Evolutionary conservation across 1,140 invertebrate species (phyloP), one percentile per base, ranked within the genome.

Genomic region (Cryptotermes secundus): DNA sequence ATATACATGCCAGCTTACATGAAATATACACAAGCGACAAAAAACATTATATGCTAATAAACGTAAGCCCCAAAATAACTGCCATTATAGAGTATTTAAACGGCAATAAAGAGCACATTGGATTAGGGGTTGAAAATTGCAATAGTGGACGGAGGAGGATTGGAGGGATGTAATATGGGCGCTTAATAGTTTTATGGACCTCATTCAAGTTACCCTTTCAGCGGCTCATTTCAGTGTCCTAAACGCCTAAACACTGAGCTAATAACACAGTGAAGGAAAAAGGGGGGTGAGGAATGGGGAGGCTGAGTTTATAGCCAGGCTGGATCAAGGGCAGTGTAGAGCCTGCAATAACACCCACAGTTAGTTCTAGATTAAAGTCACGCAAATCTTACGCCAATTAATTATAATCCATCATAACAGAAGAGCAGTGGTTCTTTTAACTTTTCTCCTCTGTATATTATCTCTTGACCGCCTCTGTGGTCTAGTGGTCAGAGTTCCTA

Each of bases 131-230:
- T 26, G 59, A 31, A 72, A 72, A 72, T 31, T n/a, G 59, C 59
- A 31, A 72, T 72, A 72, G 2, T 72, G 59, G 9, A 31, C n/a
- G 59, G 19, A 31, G 26, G 59, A 14, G 59, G 6, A 12, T 38
- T n/a, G 26, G 59, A 14, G 59, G 6, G 38, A 6, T n/a, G 59
- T 31, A 72, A 72, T 72, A 72, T 72, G 59, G n/a, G 59, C n/a
- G 59, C 59, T 72, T 72, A 72, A 72, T 72, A 72, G 59, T 72
- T 72, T 72, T 72, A 72, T 72, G 26, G 59, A n/a, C 59, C 59
- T n/a, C 59, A 14, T 72, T 72, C 59, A 72, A 72, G 59, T n/a
- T 72, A 72, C 59, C 59, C 59, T n/a, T 72, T 72, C 59, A 72
- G 16, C 59, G 26, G 59, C 59, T 72, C 59, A n/a, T 72, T 72